Conservation (phyloP, 2,888 invertebrate genomes). For the Mythimna ferrago region DNA sequence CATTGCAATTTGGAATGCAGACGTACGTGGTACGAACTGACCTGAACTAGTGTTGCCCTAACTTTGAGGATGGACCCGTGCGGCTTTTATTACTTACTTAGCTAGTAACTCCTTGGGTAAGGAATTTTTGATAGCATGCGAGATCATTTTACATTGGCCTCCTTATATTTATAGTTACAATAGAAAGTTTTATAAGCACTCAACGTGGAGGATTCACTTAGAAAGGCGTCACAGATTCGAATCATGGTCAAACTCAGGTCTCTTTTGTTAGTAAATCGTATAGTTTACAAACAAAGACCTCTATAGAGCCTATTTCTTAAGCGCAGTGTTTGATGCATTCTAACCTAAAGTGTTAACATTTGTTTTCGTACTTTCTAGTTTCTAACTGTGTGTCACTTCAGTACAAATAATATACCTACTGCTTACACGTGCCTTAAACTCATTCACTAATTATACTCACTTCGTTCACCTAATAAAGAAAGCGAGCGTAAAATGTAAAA, state of each 20-base stretch:
- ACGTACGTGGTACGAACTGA: too few species aligned
- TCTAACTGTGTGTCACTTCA: constrained; percentile 1
- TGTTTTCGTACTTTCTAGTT: background rate
- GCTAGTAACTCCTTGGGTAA: background rate
- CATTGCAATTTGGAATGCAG: too few species aligned
- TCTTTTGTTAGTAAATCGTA: background rate
- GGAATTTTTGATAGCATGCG: background rate
- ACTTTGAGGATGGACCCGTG: too few species aligned
- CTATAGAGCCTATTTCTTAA: background rate
- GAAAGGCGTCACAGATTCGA: background rate
- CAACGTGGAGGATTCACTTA: background rate
- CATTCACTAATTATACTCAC: constrained; percentile 40
- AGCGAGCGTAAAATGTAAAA: constrained; percentile 22
- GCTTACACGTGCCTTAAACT: constrained; percentile 12
- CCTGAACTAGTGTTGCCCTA: background rate
- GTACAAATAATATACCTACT: constrained; percentile 6
- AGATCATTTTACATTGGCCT: background rate
- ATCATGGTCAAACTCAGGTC: background rate
- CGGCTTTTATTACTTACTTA: too few species aligned
- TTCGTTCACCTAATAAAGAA: constrained; percentile 19
- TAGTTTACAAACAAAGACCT: background rate
- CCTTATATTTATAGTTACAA: too few species aligned
- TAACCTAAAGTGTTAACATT: background rate
- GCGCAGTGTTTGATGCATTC: background rate
- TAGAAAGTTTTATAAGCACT: too few species aligned